phyloP scores from a whole-genome alignment of 2,113 vertebrate genomes.

The Pteropus alecto region DNA sequence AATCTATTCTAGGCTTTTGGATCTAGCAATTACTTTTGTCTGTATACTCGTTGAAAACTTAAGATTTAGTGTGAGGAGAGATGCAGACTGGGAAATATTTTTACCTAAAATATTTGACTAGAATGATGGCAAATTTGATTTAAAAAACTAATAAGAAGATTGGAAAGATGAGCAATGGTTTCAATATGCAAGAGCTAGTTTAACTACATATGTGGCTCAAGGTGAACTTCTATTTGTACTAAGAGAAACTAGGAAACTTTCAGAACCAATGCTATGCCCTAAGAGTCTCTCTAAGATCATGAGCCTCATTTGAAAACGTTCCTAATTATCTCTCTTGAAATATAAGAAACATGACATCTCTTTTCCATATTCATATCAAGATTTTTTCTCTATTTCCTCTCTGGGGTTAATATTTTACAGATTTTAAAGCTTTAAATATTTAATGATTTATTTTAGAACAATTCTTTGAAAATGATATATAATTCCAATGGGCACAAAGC shows the following conservation, averaged over 20 bases:
- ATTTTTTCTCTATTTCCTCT: not conserved
- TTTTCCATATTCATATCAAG: not conserved
- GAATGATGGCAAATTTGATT: not conserved
- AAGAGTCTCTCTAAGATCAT: not conserved
- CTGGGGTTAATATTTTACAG: slow-evolving; percentile 11
- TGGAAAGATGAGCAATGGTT: not conserved
- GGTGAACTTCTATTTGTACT: not conserved
- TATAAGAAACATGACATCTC: not conserved
- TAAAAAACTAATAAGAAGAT: not conserved
- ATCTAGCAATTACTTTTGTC: not conserved
- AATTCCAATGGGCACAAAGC: not conserved
- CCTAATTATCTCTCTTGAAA: not conserved
- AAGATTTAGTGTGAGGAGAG: not conserved
- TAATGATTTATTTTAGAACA: not conserved
- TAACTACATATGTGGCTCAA: not conserved
- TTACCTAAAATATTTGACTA: slow-evolving; percentile 5
- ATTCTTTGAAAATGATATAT: slow-evolving; percentile 19
- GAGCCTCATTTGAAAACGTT: not conserved
- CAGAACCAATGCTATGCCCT: not conserved
- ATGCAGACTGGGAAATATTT: not conserved
- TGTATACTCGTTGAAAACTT: not conserved
- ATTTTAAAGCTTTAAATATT: not conserved
- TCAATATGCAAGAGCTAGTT: not conserved
- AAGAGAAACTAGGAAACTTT: not conserved
- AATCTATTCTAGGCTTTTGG: not conserved